Evolutionary conservation across 2,797 vertebrate species (phyloP).

Genomic region (Gambusia yucatana): DNA sequence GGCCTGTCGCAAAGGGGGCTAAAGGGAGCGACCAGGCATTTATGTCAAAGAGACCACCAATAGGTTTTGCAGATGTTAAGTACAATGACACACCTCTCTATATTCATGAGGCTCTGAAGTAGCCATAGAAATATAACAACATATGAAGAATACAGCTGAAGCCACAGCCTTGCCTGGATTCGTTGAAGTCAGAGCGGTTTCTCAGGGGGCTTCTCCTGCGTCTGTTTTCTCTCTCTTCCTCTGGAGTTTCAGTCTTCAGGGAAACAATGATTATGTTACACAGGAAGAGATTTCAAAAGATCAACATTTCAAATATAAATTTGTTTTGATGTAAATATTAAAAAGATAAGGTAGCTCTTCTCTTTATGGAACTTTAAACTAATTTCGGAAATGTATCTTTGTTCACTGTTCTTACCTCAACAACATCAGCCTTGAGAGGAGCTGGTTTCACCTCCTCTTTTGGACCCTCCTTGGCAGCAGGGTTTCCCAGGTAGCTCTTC

Average conservation of each 20-base stretch:
- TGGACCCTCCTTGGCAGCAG: conserved; percentile 85
- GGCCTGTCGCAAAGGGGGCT: not conserved
- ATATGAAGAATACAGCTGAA: not conserved
- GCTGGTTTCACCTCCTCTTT: conserved; percentile 88
- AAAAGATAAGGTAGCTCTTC: not conserved
- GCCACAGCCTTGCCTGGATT: conserved; percentile 85
- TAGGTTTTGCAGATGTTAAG: not conserved
- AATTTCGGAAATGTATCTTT: not conserved
- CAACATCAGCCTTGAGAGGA: conserved; percentile 85
- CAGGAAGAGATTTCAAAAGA: conserved; percentile 1
- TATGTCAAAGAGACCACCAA: not conserved
- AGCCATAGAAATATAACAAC: conserved; percentile 3
- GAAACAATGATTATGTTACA: not conserved
- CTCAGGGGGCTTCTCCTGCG: conserved; percentile 94
- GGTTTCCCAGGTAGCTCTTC: conserved; percentile 89
- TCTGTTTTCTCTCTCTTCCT: conserved; percentile 91
- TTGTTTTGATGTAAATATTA: not conserved
- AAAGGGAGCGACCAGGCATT: not conserved
- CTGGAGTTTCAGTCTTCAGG: conserved; percentile 76
- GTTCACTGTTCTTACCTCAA: conserved; percentile 78
- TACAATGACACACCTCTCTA: conserved; percentile 7
- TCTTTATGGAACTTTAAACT: not conserved
- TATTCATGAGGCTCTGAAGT: conserved; percentile 21
- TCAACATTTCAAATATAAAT: not conserved
- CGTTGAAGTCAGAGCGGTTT: conserved; percentile 89